These are phyloP conservation scores for Pseudachorutes palmiensis DNA, from an alignment of 1,140 invertebrate genomes.

Conservation along the genomic window DNA sequence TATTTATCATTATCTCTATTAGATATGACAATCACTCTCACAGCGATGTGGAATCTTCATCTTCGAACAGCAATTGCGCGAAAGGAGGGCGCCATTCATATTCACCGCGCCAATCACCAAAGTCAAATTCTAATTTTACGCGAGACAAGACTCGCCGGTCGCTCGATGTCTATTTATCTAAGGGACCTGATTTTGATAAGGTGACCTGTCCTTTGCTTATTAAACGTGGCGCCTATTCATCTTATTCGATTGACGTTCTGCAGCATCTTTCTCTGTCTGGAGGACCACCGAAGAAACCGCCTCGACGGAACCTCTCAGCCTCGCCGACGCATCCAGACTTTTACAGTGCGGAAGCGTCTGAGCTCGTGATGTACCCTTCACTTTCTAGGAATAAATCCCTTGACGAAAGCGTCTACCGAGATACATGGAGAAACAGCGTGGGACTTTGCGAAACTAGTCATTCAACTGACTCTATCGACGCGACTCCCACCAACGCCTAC, in stretches of 20 bases:
- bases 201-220: constrained; percentile 1
- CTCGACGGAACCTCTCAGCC: constrained; percentile 69
- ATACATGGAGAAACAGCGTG: constrained; percentile 33
- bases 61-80: background rate
- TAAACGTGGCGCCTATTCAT: background rate
- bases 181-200: constrained; percentile 39
- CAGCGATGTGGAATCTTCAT: constrained; percentile 25
- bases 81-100: constrained; percentile 27
- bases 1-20: background rate
- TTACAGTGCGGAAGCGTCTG: constrained; percentile 43
- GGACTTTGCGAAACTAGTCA: constrained; percentile 37
- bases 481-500: constrained; percentile 21
- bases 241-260: too few species aligned
- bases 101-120: constrained; percentile 34
- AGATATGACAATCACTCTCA: constrained; percentile 36
- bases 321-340: constrained; percentile 64
- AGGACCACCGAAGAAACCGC: constrained; percentile 74
- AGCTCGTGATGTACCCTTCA: constrained; percentile 22
- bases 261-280: too few species aligned
- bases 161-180: constrained; percentile 32
- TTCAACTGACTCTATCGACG: constrained; percentile 35
- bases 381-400: constrained; percentile 35
- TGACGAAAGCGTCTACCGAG: constrained; percentile 34
- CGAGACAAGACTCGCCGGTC: constrained; percentile 34
- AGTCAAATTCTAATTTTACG: constrained; percentile 27